These are phyloP conservation scores for Larimichthys polyactis DNA, from an alignment of 2,113 vertebrate species.

Conservation along the genomic window DNA sequence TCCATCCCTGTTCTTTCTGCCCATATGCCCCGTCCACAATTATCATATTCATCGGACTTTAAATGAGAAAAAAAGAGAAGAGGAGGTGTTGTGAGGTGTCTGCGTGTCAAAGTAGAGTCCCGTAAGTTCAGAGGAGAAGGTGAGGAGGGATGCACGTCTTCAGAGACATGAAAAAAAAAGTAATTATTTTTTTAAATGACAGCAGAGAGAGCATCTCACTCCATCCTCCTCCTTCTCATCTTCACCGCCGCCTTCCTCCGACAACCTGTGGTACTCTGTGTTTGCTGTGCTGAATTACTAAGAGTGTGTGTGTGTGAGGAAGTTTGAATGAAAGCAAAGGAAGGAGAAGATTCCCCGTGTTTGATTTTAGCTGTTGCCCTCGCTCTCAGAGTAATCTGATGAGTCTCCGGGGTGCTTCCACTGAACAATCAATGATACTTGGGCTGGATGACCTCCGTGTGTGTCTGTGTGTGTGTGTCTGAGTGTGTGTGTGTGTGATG, in stretches of 20 bases:
- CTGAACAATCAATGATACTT: constrained; percentile 66
- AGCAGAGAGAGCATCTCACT: background rate
- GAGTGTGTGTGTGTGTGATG: constrained; percentile 15
- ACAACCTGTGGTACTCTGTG: constrained; percentile 55
- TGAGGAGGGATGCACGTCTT: background rate
- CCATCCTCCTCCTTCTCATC: constrained; percentile 2
- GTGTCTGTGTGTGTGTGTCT: constrained; percentile 9
- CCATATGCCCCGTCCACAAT: constrained; percentile 33
- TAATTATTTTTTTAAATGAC: background rate
- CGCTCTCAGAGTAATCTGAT: constrained; percentile 65
- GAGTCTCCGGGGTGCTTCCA: constrained; percentile 59
- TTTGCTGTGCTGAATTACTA: background rate
- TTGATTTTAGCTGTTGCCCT: constrained; percentile 54
- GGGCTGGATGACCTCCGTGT: constrained; percentile 13
- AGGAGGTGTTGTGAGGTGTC: background rate
- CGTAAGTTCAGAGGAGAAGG: constrained; percentile 12
- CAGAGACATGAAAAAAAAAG: background rate
- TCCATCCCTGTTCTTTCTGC: constrained; percentile 6
- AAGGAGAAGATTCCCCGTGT: constrained; percentile 47
- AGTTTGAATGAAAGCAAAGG: constrained; percentile 41
- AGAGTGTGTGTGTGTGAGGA: constrained; percentile 6
- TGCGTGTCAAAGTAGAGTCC: background rate
- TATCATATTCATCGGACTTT: constrained; percentile 62
- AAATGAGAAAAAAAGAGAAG: constrained; percentile 13
- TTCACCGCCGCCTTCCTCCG: constrained; percentile 15